These are phyloP conservation scores for Bugula neritina DNA, from an alignment of 2,888 invertebrate genomes.

Conservation along the genomic window DNA sequence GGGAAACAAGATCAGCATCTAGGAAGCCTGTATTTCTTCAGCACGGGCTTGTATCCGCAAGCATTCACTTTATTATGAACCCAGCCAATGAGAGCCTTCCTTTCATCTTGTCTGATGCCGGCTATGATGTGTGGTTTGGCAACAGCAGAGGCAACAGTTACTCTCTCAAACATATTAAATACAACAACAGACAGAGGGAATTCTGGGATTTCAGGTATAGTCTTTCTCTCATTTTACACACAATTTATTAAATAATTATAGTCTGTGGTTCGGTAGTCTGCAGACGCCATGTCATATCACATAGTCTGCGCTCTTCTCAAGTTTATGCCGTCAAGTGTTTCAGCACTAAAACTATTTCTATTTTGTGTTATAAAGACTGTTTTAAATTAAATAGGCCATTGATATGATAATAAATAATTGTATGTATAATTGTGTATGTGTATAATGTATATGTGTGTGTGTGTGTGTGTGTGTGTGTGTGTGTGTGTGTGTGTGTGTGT, in stretches of 20 bases:
- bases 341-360: too few species aligned
- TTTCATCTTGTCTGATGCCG: slow-evolving; percentile 56
- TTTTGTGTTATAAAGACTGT: too few species aligned
- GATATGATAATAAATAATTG: neutral
- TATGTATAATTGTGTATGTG: neutral
- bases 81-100: slow-evolving; percentile 66
- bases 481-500: neutral
- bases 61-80: slow-evolving; percentile 71
- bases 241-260: too few species aligned
- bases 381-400: too few species aligned
- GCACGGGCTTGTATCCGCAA: slow-evolving; percentile 69
- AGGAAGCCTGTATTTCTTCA: slow-evolving; percentile 44
- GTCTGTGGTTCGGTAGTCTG: too few species aligned
- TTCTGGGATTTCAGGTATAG: slow-evolving; percentile 66
- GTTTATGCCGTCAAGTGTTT: too few species aligned
- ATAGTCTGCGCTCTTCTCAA: too few species aligned
- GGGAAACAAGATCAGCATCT: neutral
- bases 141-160: slow-evolving; percentile 78
- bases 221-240: too few species aligned
- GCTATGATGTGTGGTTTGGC: slow-evolving; percentile 73
- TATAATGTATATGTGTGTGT: neutral
- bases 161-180: slow-evolving; percentile 62
- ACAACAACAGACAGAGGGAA: slow-evolving; percentile 56
- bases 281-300: too few species aligned
- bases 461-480: neutral